A percentile compares a stretch with the other conserved stretches of the same genome.
These are phyloP conservation scores for Frankliniella fusca DNA, from an alignment of 2,888 invertebrate species.

Conservation along the genomic window DNA sequence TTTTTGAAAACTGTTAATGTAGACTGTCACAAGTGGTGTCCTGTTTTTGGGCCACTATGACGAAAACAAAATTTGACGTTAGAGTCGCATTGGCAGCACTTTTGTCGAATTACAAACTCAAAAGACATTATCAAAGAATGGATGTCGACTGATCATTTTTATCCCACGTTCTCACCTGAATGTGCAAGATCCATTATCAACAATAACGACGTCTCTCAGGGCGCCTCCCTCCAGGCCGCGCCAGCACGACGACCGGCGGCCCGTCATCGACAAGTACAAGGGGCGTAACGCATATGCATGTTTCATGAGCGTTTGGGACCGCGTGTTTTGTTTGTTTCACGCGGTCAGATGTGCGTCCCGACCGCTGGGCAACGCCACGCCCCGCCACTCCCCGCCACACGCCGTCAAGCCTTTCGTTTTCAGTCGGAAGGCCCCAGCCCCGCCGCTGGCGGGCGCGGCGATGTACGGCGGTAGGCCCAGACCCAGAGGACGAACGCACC, in stretches of 20 bases:
- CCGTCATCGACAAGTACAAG: neutral
- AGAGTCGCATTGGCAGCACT: too few relatives aligned
- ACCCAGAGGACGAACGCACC: too few relatives aligned
- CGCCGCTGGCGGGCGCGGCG: neutral
- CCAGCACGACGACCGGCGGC: neutral
- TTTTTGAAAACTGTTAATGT: neutral
- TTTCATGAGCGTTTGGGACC: neutral
- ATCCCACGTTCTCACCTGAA: neutral
- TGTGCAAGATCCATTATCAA: neutral
- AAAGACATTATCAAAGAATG: neutral
- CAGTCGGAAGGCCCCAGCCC: neutral
- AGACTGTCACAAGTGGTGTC: too few relatives aligned
- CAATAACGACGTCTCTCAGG: neutral
- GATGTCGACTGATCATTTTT: neutral
- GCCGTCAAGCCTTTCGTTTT: too few relatives aligned
- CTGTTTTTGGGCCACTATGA: neutral
- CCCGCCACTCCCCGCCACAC: too few relatives aligned
- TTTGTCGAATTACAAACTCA: neutral
- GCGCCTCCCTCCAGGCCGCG: neutral
- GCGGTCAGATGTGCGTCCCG: too few relatives aligned
- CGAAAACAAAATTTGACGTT: neutral
- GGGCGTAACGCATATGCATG: neutral
- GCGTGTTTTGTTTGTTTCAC: neutral
- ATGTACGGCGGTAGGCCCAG: too few relatives aligned
- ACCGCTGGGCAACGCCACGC: too few relatives aligned